Conservation (phyloP, 1,140 invertebrate species). For the Anoplophora glabripennis region DNA sequence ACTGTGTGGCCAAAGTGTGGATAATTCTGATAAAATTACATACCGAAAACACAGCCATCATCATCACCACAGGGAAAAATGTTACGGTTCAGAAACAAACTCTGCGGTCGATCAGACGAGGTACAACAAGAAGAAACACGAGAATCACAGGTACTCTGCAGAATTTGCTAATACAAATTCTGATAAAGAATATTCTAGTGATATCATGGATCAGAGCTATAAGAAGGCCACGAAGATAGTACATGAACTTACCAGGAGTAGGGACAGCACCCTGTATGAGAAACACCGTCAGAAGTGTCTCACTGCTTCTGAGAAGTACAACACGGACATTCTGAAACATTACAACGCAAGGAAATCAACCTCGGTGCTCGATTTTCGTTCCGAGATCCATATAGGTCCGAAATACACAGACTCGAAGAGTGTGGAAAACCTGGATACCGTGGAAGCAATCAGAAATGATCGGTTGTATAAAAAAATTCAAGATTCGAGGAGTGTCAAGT, state of each 20-base stretch:
- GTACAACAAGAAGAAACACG: constrained; percentile 31
- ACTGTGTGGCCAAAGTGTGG: constrained; percentile 39
- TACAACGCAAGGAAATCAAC: constrained; percentile 47
- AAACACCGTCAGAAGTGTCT: constrained; percentile 45
- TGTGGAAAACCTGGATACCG: constrained; percentile 36
- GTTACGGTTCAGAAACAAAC: constrained; percentile 58
- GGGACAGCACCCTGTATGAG: constrained; percentile 42
- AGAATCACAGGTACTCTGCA: constrained; percentile 27
- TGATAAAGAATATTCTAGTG: constrained; percentile 29
- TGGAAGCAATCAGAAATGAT: constrained; percentile 24
- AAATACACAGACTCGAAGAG: constrained; percentile 41
- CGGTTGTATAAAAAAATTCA: constrained; percentile 44
- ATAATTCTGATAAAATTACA: constrained; percentile 43
- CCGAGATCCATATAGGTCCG: constrained; percentile 43
- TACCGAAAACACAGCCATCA: constrained; percentile 46
- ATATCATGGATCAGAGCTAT: constrained; percentile 45
- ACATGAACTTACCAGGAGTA: constrained; percentile 43
- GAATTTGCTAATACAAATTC: constrained; percentile 31
- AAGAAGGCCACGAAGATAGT: constrained; percentile 48
- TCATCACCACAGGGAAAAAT: constrained; percentile 45
- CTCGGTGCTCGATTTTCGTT: constrained; percentile 46
- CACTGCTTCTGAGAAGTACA: constrained; percentile 46
- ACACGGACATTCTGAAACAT: constrained; percentile 43
- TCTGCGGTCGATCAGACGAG: constrained; percentile 48
- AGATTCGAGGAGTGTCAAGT: constrained; percentile 62